Conservation (phyloP, 2,797 vertebrate genomes). For the Eleutherodactylus coqui region DNA sequence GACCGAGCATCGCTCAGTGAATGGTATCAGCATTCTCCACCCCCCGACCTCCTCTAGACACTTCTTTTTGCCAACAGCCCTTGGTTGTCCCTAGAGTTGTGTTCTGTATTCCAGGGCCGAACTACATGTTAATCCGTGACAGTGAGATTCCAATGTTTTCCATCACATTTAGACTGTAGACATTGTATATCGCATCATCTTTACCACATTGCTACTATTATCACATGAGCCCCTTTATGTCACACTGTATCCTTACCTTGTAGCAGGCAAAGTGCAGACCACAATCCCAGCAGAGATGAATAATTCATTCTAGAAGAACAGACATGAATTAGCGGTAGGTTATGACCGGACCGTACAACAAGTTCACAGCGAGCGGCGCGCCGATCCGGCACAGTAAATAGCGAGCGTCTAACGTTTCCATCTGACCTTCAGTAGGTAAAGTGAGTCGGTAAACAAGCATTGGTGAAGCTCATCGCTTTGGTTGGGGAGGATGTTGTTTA, state of each 20-base stretch:
- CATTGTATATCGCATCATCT: background rate
- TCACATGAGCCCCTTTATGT: background rate
- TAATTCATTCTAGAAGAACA: slow-evolving; percentile 88
- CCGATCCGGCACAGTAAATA: background rate
- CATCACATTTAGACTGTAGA: background rate
- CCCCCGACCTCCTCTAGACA: too few species aligned
- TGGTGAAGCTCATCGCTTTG: background rate
- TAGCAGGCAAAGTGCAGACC: slow-evolving; percentile 82
- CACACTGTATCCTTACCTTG: slow-evolving; percentile 77
- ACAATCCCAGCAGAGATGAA: slow-evolving; percentile 82
- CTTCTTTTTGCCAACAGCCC: too few species aligned
- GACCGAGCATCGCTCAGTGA: too few species aligned
- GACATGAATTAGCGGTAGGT: slow-evolving; percentile 24
- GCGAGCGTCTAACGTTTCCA: slow-evolving; percentile 3
- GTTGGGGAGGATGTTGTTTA: background rate
- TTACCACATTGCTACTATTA: background rate
- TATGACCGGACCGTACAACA: background rate
- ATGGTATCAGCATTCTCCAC: too few species aligned
- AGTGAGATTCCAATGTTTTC: background rate
- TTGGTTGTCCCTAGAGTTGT: too few species aligned
- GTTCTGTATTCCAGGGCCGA: too few species aligned
- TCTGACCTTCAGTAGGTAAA: background rate
- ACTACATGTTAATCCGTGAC: background rate
- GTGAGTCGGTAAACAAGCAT: background rate
- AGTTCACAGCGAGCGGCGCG: background rate